These are phyloP conservation scores for Aurelia coerulea DNA, from an alignment of 30 jellyfish, hydroid and myxozoan genomes.

Conservation along the genomic window DNA sequence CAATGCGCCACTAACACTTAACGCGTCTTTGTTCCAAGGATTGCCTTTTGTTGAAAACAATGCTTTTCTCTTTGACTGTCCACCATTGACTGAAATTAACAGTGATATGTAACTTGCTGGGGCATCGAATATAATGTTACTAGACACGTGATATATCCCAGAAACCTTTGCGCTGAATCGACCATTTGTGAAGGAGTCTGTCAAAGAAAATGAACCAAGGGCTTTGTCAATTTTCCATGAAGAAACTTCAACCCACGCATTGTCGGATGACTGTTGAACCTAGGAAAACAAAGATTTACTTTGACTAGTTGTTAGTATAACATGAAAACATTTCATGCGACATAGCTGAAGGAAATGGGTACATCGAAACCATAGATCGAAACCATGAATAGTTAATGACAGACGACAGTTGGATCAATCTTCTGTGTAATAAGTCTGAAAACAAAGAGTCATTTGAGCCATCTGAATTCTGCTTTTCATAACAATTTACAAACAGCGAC, in stretches of 20 bases:
- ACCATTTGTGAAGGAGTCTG: slow-evolving; percentile 61
- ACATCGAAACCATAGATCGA: no score
- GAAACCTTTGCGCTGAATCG: slow-evolving; percentile 71
- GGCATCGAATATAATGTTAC: slow-evolving; percentile 73
- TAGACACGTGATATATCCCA: slow-evolving; percentile 81
- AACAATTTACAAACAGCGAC: no score
- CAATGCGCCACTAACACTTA: slow-evolving; percentile 87
- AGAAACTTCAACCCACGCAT: slow-evolving; percentile 77
- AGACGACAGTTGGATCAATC: no score
- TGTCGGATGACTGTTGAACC: slow-evolving; percentile 57
- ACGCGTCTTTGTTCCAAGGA: slow-evolving; percentile 71
- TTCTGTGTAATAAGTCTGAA: no score
- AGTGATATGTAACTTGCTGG: slow-evolving; percentile 70
- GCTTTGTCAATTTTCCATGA: slow-evolving; percentile 57
- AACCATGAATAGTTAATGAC: no score
- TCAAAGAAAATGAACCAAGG: slow-evolving; percentile 67
- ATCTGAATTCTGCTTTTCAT: no score
- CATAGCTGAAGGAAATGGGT: no score
- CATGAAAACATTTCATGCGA: no score
- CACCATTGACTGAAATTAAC: slow-evolving; percentile 78
- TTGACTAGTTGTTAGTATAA: no score
- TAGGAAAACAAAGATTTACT: neutral
- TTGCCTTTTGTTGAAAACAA: slow-evolving; percentile 89
- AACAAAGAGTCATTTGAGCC: no score
- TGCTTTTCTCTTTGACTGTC: slow-evolving; percentile 73